Percentiles rank a stretch among this genome's conserved stretches.
Conservation (phyloP, 1,140 invertebrate species). For the Pseudomyrmex gracilis region DNA sequence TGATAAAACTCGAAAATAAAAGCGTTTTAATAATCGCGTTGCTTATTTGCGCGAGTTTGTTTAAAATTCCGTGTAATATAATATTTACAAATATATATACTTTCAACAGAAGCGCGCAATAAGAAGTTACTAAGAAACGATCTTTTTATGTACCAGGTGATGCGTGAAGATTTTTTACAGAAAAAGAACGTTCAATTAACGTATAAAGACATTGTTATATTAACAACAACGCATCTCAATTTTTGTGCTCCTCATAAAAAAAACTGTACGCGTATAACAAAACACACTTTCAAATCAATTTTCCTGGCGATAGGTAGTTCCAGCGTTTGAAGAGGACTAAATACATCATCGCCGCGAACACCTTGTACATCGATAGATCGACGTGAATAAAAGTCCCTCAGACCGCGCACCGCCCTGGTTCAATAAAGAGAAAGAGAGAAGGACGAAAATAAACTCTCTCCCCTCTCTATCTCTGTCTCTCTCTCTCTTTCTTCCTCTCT, state of each 20-base stretch:
- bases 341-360: background rate
- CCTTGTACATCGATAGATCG: background rate
- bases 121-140: background rate
- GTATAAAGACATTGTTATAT: no score
- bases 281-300: no score
- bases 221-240: no score
- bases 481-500: background rate
- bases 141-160: background rate
- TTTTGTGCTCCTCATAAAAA: no score
- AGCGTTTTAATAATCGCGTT: background rate
- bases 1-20: constrained; percentile 3
- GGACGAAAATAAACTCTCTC: background rate
- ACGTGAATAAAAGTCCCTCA: background rate
- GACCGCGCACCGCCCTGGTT: constrained; percentile 44
- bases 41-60: no score
- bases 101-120: background rate
- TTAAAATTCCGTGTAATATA: no score
- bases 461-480: no score
- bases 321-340: no score
- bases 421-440: constrained; percentile 31
- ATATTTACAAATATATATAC: no score
- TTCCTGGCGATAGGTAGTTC: no score
- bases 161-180: background rate
- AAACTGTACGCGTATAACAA: no score
- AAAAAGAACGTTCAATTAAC: no score